Percentiles rank a stretch among this genome's conserved stretches.
Evolutionary conservation across 2,888 invertebrate species (phyloP).

Genomic region (Drosophila kanekoi): DNA sequence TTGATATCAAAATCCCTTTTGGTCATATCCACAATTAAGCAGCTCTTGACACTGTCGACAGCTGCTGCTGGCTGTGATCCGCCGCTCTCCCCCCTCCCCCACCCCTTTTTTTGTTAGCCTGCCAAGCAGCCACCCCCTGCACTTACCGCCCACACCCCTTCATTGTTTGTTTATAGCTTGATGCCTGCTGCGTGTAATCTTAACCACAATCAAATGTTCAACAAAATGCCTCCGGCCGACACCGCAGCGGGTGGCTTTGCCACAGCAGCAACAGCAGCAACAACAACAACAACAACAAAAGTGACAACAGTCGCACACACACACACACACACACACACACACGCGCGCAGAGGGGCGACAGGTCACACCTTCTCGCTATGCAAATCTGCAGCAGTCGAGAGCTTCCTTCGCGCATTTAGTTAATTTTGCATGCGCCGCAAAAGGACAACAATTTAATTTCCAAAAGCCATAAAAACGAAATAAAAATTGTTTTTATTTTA

Average conservation of each 20-base stretch:
- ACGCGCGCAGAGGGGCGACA: conserved; percentile 39
- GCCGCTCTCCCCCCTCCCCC: no score
- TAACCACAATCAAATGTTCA: conserved; percentile 74
- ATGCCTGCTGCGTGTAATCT: conserved; percentile 59
- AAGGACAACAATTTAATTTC: conserved; percentile 75
- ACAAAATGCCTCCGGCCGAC: conserved; percentile 68
- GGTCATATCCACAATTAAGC: conserved; percentile 1
- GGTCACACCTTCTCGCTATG: conserved; percentile 67
- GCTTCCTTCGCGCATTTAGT: conserved; percentile 52
- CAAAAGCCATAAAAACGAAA: conserved; percentile 78
- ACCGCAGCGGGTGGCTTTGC: conserved; percentile 49
- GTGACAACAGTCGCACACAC: conserved; percentile 21
- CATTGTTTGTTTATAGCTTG: conserved; percentile 19
- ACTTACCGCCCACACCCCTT: not conserved
- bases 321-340: conserved; percentile 7
- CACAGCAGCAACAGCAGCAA: conserved; percentile 53
- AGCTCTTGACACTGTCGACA: conserved; percentile 16
- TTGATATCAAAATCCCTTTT: not conserved
- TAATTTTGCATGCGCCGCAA: conserved; percentile 69
- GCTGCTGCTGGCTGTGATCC: conserved; percentile 4
- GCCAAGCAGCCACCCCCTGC: not conserved
- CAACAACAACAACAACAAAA: conserved; percentile 22
- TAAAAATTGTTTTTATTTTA: conserved; percentile 48
- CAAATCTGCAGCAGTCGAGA: conserved; percentile 33
- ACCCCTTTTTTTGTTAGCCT: no score